Conservation (phyloP, 2,888 invertebrate species). For the Autographa gamma region DNA sequence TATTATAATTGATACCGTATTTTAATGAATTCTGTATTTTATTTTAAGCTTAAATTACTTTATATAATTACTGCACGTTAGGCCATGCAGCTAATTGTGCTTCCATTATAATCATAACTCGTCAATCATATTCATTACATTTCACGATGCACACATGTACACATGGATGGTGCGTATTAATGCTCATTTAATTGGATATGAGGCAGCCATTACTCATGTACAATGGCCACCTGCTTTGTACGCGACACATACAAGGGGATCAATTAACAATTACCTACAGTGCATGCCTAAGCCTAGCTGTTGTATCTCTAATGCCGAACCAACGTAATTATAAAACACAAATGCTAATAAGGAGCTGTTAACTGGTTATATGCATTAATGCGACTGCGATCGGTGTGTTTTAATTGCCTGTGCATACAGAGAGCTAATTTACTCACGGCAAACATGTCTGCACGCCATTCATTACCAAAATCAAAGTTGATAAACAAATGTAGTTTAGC, state of each 20-base stretch:
- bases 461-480: conserved; percentile 9
- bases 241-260: conserved; percentile 46
- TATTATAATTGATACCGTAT: not conserved
- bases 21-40: not conserved
- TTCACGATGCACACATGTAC: conserved; percentile 30
- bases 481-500: not conserved
- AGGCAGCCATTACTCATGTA: conserved; percentile 66
- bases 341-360: conserved; percentile 17
- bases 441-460: conserved; percentile 2
- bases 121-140: conserved; percentile 24
- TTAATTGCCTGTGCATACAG: conserved; percentile 11
- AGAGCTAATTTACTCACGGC: conserved; percentile 9
- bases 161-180: conserved; percentile 52
- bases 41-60: not conserved
- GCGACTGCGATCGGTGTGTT: conserved; percentile 1
- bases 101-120: conserved; percentile 1
- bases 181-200: conserved; percentile 70
- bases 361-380: conserved; percentile 11
- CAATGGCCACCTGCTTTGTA: conserved; percentile 59
- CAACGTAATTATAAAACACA: conserved; percentile 29
- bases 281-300: conserved; percentile 24
- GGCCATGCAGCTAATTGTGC: conserved; percentile 3
- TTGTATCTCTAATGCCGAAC: conserved; percentile 29
- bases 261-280: conserved; percentile 59
- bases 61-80: not conserved